Conservation (phyloP, 2,888 invertebrate species). For the Criorhina ranunculi region DNA sequence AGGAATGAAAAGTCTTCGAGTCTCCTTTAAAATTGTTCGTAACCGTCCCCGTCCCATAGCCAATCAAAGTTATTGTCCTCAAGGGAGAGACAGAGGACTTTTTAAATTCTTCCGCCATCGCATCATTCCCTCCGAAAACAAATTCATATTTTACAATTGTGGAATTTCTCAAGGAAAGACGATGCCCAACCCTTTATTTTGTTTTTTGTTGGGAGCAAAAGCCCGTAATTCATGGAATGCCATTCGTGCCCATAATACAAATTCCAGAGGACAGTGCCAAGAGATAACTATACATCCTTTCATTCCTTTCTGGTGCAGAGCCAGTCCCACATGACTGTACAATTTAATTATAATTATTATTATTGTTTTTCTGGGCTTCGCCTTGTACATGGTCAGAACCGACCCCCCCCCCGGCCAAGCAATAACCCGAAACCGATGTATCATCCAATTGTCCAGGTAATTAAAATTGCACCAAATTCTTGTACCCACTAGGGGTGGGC, state of each 20-base stretch:
- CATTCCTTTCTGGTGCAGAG: not conserved
- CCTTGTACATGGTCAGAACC: conserved; percentile 28
- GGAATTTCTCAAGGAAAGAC: conserved; percentile 20
- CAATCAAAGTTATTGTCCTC: conserved; percentile 73
- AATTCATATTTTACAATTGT: conserved; percentile 57
- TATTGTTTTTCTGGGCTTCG: conserved; percentile 66
- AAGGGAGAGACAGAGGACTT: conserved; percentile 29
- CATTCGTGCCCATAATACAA: conserved; percentile 63
- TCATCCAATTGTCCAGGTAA: conserved; percentile 70
- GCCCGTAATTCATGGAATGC: conserved; percentile 61
- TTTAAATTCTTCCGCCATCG: conserved; percentile 12
- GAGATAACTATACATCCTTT: conserved; percentile 35
- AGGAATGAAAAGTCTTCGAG: conserved; percentile 3
- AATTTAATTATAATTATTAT: conserved; percentile 75
- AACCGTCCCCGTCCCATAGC: conserved; percentile 61
- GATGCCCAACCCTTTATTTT: conserved; percentile 23
- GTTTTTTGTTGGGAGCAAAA: no score
- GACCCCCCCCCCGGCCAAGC: conserved; percentile 2
- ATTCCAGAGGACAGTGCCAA: conserved; percentile 68
- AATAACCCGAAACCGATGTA: conserved; percentile 66
- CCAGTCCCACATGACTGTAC: conserved; percentile 47
- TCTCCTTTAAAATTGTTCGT: conserved; percentile 28
- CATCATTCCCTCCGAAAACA: not conserved
- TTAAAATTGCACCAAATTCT: conserved; percentile 72
- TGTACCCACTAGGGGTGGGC: conserved; percentile 34